Conservation (phyloP, 2,888 invertebrate genomes). For the Desoria tigrina region DNA sequence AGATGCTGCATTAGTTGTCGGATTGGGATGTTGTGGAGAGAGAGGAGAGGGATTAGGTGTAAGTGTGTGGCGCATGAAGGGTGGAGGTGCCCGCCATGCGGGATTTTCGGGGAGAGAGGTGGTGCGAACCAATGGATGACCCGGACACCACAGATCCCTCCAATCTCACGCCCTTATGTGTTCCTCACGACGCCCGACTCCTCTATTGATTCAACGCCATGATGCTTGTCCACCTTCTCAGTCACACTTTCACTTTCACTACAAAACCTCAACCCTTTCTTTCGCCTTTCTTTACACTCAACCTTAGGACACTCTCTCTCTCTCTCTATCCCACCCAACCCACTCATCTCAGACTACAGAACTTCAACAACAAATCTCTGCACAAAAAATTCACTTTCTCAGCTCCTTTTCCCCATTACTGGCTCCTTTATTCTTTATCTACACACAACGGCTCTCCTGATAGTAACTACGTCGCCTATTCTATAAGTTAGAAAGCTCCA, state of each 20-base stretch:
- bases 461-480: too few species aligned
- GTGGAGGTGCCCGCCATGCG: slow-evolving; percentile 52
- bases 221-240: slow-evolving; percentile 31
- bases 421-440: too few species aligned
- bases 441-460: too few species aligned
- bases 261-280: neutral
- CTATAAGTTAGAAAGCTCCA: too few species aligned
- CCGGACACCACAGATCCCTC: slow-evolving; percentile 54
- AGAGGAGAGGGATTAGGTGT: slow-evolving; percentile 34
- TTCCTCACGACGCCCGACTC: slow-evolving; percentile 53
- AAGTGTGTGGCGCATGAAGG: slow-evolving; percentile 52
- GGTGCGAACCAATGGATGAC: slow-evolving; percentile 54
- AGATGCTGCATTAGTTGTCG: neutral
- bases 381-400: too few species aligned
- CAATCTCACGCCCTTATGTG: slow-evolving; percentile 54
- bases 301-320: neutral
- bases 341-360: slow-evolving; percentile 18
- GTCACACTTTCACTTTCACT: slow-evolving; percentile 9
- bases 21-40: slow-evolving; percentile 11
- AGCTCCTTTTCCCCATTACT: too few species aligned
- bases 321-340: neutral
- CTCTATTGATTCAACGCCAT: slow-evolving; percentile 54
- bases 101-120: slow-evolving; percentile 52
- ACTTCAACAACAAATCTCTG: too few species aligned
- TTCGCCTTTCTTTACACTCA: neutral